Conservation (phyloP, 2,797 vertebrate species). For the Morus bassanus region DNA sequence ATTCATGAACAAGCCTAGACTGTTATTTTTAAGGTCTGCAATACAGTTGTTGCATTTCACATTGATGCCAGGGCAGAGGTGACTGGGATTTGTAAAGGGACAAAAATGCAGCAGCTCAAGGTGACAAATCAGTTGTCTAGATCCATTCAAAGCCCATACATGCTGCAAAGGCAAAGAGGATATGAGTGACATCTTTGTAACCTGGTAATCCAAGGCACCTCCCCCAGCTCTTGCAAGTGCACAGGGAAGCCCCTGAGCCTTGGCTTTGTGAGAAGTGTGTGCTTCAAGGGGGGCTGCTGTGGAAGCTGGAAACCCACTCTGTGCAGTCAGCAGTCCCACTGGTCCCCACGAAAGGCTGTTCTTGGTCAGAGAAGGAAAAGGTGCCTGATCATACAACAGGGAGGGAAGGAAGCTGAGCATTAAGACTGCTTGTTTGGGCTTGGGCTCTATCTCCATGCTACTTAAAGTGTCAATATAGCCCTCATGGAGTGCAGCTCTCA, state of each 20-base stretch:
- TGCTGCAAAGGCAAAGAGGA: not conserved
- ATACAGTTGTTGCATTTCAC: not conserved
- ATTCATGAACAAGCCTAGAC: not conserved
- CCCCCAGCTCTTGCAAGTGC: not conserved
- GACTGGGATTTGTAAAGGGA: conserved; percentile 6
- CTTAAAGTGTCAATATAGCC: not conserved
- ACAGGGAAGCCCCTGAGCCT: not conserved
- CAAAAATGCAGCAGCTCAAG: not conserved
- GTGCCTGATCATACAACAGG: too few relatives aligned
- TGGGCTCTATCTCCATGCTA: not conserved
- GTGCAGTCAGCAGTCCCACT: not conserved
- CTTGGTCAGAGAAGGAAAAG: not conserved
- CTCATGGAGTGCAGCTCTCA: rapidly evolving
- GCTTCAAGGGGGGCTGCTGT: not conserved
- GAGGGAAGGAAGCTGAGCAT: not conserved
- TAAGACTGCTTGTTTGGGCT: not conserved
- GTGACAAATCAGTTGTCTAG: not conserved
- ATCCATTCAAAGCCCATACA: not conserved
- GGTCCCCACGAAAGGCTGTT: rapidly evolving
- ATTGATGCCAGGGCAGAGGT: not conserved
- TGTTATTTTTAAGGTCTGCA: conserved; percentile 1
- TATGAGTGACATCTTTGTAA: not conserved
- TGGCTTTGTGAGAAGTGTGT: not conserved
- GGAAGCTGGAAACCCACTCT: not conserved
- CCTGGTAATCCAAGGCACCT: not conserved